Conservation (phyloP, 2,113 vertebrate species). For the Herpetotheres cachinnans region DNA sequence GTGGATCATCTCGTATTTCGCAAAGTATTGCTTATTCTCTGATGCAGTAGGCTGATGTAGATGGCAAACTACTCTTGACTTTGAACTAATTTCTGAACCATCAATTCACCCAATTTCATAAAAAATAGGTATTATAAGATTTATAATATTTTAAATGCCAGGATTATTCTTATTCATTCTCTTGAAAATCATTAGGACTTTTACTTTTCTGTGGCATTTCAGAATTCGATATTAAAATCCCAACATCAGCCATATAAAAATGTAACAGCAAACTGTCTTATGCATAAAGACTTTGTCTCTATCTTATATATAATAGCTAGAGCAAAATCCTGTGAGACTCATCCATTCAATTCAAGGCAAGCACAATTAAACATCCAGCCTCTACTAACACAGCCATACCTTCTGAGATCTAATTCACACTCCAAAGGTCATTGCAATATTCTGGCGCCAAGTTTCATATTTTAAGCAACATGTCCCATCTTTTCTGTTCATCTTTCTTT, state of each 20-base stretch:
- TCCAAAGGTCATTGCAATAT: background rate
- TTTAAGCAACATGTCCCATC: background rate
- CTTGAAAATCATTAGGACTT: background rate
- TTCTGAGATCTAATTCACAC: background rate
- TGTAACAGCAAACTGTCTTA: background rate
- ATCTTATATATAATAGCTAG: background rate
- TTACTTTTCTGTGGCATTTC: background rate
- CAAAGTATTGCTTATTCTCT: background rate
- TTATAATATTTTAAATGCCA: background rate
- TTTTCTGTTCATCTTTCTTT: background rate
- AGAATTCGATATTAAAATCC: background rate
- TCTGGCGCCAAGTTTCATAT: background rate
- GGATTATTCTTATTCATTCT: background rate
- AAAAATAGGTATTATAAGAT: background rate
- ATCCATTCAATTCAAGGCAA: background rate
- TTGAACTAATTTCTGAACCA: background rate
- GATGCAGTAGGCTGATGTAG: background rate
- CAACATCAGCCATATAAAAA: background rate
- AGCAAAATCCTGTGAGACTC: background rate
- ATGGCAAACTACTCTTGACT: background rate
- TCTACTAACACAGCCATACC: background rate
- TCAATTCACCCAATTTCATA: background rate
- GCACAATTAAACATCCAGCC: background rate
- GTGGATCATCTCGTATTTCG: background rate
- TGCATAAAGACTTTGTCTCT: background rate